phyloP scores from a whole-genome alignment of 1,140 invertebrate genomes.

The Drosophila hydei region DNA sequence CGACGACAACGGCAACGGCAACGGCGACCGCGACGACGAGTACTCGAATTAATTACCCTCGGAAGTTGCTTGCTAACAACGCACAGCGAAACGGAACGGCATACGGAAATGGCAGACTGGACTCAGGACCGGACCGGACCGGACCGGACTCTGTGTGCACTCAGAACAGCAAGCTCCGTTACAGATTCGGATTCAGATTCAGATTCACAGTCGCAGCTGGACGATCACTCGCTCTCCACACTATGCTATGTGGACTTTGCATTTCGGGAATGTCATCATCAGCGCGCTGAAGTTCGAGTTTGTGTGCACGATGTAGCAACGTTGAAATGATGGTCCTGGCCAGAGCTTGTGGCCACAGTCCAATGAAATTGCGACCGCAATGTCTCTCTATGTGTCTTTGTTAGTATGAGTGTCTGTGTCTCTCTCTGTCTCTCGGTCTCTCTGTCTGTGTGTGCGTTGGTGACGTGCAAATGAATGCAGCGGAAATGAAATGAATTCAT shows the following conservation, averaged over 20 bases:
- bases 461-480: slow-evolving; percentile 78
- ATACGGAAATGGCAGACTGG: slow-evolving; percentile 69
- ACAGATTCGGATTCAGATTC: slow-evolving; percentile 18
- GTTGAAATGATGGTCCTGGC: slow-evolving; percentile 50
- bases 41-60: slow-evolving; percentile 82
- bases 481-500: slow-evolving; percentile 80
- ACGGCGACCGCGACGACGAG: slow-evolving; percentile 40
- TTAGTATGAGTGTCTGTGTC: not conserved
- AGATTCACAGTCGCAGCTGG: slow-evolving; percentile 27
- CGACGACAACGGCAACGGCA: slow-evolving; percentile 3
- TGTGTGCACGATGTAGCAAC: slow-evolving; percentile 60
- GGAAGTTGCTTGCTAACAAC: slow-evolving; percentile 81
- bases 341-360: slow-evolving; percentile 71
- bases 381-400: slow-evolving; percentile 36
- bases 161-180: slow-evolving; percentile 31
- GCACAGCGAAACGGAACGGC: slow-evolving; percentile 77
- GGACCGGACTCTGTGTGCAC: slow-evolving; percentile 24
- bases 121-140: slow-evolving; percentile 41
- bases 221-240: slow-evolving; percentile 25
- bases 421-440: slow-evolving; percentile 8
- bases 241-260: slow-evolving; percentile 70
- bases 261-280: slow-evolving; percentile 78
- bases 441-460: slow-evolving; percentile 26
- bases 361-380: slow-evolving; percentile 77
- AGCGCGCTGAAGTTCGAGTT: slow-evolving; percentile 60